Base-by-base conservation (phyloP, 2,888 invertebrate genomes). In the Hirtodrosophila confusa region DNA sequence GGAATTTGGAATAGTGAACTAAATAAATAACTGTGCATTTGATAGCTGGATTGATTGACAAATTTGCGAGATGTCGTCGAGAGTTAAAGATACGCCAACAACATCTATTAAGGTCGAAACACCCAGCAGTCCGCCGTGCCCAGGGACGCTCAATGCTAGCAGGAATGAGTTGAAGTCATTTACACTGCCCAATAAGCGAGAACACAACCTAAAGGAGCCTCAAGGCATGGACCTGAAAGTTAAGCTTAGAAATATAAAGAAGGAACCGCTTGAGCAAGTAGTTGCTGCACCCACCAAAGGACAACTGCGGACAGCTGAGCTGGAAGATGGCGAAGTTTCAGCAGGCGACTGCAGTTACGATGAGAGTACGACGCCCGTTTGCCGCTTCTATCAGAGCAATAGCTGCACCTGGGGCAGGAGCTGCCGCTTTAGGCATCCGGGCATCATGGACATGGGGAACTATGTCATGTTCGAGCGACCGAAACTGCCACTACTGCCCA, bases 241-340 rank as follows among this genome's bases (percentile, higher is more conserved):
- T 17, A 17, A 17, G 17, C 6, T 27, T 27, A 27, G 4, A 27
- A 27, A 27, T 2, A 27, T 27, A 27, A 27, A 27, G 27, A 27
- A 31, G 5, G 31, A 31, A 8, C 7, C 31, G 7, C 31, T 31
- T 17, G 17, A 17, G 17, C 17, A 7, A 9, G 7, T 9, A 31
- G 3, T 4, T 31, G 27, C 27, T 27, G 27, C 27, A 27, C 5
- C 27, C 3, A 3, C 31, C 9, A 31, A 31, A 31, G 0, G 5
- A 5, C 27, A 31, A 1, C 0, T 23, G 4, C 11, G 10, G 11
- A 0, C 17, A 9, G 10, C 0, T 3, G 71, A 66, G 3, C 41
- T 64, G 29, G 79, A 86, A 40, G 79, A 80, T 8, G 83, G 86
- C 2, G 79, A 80, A 33, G 61, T 80, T 2, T 23, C 48, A 3